Evolutionary conservation across 2,888 invertebrate genomes (phyloP).

Genomic region (Drosophila nr. perissopoda): DNA sequence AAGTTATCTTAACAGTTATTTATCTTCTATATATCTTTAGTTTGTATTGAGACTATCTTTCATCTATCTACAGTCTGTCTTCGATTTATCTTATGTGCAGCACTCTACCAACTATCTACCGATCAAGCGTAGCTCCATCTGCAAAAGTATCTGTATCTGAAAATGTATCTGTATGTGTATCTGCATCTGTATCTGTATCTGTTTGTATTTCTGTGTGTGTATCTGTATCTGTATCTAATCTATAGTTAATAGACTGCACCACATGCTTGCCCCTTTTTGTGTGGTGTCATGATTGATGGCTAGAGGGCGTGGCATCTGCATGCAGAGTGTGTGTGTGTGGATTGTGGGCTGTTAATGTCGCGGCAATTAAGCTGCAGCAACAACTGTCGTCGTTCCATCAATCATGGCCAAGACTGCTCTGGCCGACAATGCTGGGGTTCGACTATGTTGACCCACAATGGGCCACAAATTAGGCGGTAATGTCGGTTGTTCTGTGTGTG

Average conservation of each 20-base stretch:
- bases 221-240: constrained; percentile 25
- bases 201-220: constrained; percentile 4
- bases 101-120: background rate
- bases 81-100: background rate
- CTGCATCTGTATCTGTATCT: constrained; percentile 3
- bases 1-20: background rate
- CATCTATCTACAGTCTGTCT: background rate
- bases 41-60: background rate
- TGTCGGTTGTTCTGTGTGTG: constrained; percentile 1
- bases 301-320: constrained; percentile 33
- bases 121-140: background rate
- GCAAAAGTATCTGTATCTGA: background rate
- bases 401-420: constrained; percentile 39
- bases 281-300: constrained; percentile 28
- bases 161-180: constrained; percentile 4
- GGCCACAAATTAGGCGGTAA: constrained; percentile 57
- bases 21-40: background rate
- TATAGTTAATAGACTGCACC: constrained; percentile 25
- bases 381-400: constrained; percentile 49
- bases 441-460: constrained; percentile 61
- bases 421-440: constrained; percentile 8
- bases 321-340: background rate
- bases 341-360: constrained; percentile 50
- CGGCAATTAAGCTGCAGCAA: constrained; percentile 51
- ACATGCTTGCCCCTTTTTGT: background rate